phyloP scores from a whole-genome alignment of 2,797 vertebrate genomes.

The Liasis olivaceus region DNA sequence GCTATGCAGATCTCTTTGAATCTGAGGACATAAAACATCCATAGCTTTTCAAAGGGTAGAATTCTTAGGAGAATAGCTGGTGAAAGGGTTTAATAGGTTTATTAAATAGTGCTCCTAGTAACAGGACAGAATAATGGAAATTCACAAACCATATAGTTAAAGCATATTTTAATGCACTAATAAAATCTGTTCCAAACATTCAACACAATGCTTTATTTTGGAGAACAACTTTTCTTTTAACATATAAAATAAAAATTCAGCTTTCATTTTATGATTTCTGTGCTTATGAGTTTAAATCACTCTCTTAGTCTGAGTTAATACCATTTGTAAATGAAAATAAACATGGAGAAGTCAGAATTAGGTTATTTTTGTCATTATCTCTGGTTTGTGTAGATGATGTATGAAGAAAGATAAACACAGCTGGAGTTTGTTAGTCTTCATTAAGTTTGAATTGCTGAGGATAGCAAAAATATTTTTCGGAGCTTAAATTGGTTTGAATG shows the following conservation, averaged over 20 bases:
- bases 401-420: conserved; percentile 15
- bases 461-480: not conserved
- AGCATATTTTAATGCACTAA: not conserved
- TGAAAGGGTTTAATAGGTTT: not conserved
- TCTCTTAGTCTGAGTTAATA: not conserved
- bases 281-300: not conserved
- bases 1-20: not conserved
- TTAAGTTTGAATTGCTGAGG: conserved; percentile 15
- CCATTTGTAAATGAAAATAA: not conserved
- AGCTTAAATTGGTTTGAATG: not conserved
- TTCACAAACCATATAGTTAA: not conserved
- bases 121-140: not conserved
- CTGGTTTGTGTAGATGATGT: conserved; percentile 11
- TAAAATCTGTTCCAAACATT: conserved; percentile 6
- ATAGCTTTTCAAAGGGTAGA: not conserved
- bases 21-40: not conserved
- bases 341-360: not conserved
- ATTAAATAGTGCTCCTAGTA: not conserved
- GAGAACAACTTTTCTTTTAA: not conserved
- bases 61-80: not conserved
- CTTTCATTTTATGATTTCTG: not conserved
- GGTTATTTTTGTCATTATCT: conserved; percentile 45
- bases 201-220: not conserved
- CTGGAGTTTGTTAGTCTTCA: conserved; percentile 18
- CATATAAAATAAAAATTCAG: not conserved